Evolutionary conservation across 2,888 invertebrate species (phyloP).

Genomic region (Trichacis sp.): DNA sequence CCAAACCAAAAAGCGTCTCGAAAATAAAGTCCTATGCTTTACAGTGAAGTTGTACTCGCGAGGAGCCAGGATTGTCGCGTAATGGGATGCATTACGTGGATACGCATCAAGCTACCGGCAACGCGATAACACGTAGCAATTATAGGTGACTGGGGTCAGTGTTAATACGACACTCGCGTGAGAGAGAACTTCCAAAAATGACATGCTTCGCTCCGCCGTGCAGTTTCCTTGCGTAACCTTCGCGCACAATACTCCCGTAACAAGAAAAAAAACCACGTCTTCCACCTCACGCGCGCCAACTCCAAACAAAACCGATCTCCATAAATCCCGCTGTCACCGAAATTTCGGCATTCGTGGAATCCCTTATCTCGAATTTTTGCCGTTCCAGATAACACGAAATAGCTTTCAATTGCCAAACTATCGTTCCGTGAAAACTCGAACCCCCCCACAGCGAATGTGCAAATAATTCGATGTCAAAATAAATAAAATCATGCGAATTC

Average conservation of each 20-base stretch:
- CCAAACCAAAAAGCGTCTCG: too few relatives aligned
- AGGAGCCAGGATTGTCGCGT: slow-evolving; percentile 20
- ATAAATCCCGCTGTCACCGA: too few relatives aligned
- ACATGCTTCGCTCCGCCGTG: slow-evolving; percentile 57
- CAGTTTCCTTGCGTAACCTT: slow-evolving; percentile 51
- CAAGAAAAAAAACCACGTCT: too few relatives aligned
- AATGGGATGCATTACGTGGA: slow-evolving; percentile 28
- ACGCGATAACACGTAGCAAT: slow-evolving; percentile 55
- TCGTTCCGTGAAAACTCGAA: too few relatives aligned
- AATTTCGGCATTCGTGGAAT: not conserved
- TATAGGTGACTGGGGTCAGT: slow-evolving; percentile 68
- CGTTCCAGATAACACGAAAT: not conserved
- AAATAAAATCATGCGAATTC: not conserved
- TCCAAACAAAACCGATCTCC: too few relatives aligned
- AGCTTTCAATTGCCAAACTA: too few relatives aligned
- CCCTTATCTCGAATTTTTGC: not conserved
- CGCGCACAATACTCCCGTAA: slow-evolving; percentile 51
- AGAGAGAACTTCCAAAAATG: slow-evolving; percentile 67
- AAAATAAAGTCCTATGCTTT: too few relatives aligned
- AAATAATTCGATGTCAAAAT: not conserved
- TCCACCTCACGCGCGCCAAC: too few relatives aligned
- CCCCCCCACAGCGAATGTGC: too few relatives aligned
- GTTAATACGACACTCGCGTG: slow-evolving; percentile 67
- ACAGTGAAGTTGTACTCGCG: slow-evolving; percentile 12
- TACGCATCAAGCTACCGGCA: slow-evolving; percentile 20